phyloP scores from a whole-genome alignment of 2,113 vertebrate genomes.

The Vicugna pacos region DNA sequence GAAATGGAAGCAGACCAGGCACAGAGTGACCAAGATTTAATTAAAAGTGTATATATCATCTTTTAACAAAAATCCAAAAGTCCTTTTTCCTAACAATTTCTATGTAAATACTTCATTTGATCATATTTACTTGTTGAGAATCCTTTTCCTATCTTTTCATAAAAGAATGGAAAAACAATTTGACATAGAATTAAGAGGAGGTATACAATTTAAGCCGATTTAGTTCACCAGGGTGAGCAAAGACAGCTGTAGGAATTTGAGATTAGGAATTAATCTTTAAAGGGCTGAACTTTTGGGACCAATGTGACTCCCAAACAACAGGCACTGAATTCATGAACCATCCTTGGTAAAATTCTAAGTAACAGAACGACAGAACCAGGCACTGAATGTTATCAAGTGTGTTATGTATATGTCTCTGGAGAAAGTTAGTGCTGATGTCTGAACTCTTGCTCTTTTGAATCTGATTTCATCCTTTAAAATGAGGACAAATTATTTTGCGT shows the following conservation, averaged over 20 bases:
- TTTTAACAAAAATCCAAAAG: background rate
- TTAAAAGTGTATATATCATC: background rate
- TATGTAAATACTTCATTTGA: conserved; percentile 6
- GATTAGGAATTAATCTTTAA: conserved; percentile 9
- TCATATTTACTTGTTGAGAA: background rate
- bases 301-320: background rate
- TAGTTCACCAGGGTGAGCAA: background rate
- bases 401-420: background rate
- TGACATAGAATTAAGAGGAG: background rate
- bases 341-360: background rate
- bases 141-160: background rate
- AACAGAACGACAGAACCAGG: background rate
- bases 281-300: background rate
- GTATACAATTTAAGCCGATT: background rate
- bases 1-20: background rate
- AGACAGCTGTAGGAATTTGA: background rate
- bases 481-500: background rate
- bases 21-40: background rate
- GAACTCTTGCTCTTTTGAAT: background rate
- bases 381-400: background rate
- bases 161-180: background rate
- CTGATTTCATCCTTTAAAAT: conserved; percentile 14
- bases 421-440: background rate
- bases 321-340: background rate
- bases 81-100: background rate